Evolutionary conservation across 1,140 invertebrate genomes (phyloP).

Genomic region (Drosophila novamexicana): DNA sequence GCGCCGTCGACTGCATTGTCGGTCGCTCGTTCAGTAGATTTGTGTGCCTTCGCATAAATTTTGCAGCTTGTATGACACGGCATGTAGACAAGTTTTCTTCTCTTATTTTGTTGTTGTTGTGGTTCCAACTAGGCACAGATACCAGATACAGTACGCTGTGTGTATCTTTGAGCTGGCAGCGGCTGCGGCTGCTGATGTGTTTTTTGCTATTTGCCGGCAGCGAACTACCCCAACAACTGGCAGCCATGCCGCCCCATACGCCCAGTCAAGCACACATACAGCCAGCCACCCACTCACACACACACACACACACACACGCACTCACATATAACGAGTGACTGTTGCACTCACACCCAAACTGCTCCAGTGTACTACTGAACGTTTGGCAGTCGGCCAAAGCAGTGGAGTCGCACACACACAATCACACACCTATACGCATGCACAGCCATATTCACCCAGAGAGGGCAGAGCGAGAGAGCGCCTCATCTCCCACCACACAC

Average conservation of each 20-base stretch:
- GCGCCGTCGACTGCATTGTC: conserved; percentile 55
- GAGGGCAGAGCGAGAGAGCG: conserved; percentile 17
- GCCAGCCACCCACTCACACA: conserved; percentile 8
- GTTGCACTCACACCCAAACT: conserved; percentile 71
- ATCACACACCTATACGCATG: neutral
- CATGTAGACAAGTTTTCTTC: conserved; percentile 76
- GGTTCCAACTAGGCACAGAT: conserved; percentile 43
- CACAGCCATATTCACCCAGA: conserved; percentile 2
- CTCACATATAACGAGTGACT: conserved; percentile 20
- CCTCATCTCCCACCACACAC: conserved; percentile 2
- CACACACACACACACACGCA: conserved; percentile 12
- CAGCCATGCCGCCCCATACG: conserved; percentile 43
- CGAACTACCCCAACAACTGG: conserved; percentile 79
- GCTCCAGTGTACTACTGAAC: conserved; percentile 81
- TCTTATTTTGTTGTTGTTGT: conserved; percentile 17
- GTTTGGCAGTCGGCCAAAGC: conserved; percentile 75
- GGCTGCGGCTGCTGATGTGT: conserved; percentile 7
- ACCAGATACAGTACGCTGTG: conserved; percentile 26
- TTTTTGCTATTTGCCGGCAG: conserved; percentile 56
- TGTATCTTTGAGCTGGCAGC: conserved; percentile 12
- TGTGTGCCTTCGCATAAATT: conserved; percentile 84
- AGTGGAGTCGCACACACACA: conserved; percentile 11
- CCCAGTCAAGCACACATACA: conserved; percentile 29
- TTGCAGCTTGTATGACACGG: conserved; percentile 77
- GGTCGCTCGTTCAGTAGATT: conserved; percentile 83